Conservation (phyloP, 1,140 invertebrate species). For the Eriocheir sinensis region DNA sequence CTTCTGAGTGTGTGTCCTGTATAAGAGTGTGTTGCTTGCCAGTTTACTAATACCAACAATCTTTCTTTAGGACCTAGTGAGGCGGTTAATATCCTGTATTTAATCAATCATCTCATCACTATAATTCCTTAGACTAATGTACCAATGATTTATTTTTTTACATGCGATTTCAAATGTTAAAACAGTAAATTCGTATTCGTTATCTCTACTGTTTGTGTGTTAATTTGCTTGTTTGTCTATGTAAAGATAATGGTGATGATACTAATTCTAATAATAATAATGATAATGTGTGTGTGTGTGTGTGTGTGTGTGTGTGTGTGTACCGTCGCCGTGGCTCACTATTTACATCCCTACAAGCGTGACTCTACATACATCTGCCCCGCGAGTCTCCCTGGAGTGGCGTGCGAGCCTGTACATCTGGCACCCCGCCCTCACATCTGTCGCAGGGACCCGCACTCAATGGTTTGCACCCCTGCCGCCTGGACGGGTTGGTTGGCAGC, state of each 20-base stretch:
- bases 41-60: too few species aligned
- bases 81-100: too few species aligned
- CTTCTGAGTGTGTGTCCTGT: too few species aligned
- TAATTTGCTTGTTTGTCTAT: not conserved
- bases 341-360: not conserved
- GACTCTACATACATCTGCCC: not conserved
- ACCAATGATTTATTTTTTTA: too few species aligned
- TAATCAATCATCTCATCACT: too few species aligned
- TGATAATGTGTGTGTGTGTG: not conserved
- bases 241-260: not conserved
- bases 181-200: not conserved
- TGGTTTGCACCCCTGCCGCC: conserved; percentile 7
- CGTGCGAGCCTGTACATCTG: not conserved
- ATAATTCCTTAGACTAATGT: too few species aligned
- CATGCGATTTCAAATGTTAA: not conserved
- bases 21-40: too few species aligned
- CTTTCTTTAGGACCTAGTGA: too few species aligned
- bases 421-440: not conserved
- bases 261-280: not conserved
- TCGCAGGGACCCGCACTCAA: not conserved
- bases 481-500: not conserved
- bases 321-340: conserved; percentile 27
- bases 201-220: not conserved
- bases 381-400: not conserved
- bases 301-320: not conserved